These are phyloP conservation scores for Anolis sagrei DNA, from an alignment of 2,113 vertebrate species.

Conservation along the genomic window DNA sequence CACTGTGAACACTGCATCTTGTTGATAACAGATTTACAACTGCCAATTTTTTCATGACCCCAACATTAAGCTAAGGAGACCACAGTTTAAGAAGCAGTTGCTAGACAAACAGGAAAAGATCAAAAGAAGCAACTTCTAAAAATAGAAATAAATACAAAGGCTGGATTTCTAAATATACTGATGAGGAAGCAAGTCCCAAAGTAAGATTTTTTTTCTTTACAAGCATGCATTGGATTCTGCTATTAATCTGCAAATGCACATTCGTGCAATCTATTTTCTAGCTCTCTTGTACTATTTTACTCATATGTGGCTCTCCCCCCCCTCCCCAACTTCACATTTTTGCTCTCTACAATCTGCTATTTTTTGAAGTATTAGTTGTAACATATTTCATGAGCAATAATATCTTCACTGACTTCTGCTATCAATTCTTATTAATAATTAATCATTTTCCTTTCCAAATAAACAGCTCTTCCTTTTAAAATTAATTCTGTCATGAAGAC, in stretches of 20 bases:
- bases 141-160: background rate
- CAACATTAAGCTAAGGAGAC: too few relatives aligned
- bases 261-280: background rate
- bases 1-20: too few relatives aligned
- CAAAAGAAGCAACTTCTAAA: background rate
- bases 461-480: conserved; percentile 18
- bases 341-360: conserved; percentile 25
- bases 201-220: background rate
- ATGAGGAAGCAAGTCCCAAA: background rate
- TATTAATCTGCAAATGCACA: background rate
- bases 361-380: conserved; percentile 21
- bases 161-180: background rate
- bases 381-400: conserved; percentile 18
- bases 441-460: background rate
- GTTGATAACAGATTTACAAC: too few relatives aligned
- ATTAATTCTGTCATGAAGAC: conserved; percentile 35
- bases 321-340: background rate
- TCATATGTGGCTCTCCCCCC: background rate
- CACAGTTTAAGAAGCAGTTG: too few relatives aligned
- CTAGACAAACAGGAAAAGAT: background rate
- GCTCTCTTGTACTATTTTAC: background rate
- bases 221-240: background rate
- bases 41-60: too few relatives aligned
- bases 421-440: conserved; percentile 32
- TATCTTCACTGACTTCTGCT: conserved; percentile 28